phyloP scores from a whole-genome alignment of 1,140 invertebrate species.

The Papilio polytes region DNA sequence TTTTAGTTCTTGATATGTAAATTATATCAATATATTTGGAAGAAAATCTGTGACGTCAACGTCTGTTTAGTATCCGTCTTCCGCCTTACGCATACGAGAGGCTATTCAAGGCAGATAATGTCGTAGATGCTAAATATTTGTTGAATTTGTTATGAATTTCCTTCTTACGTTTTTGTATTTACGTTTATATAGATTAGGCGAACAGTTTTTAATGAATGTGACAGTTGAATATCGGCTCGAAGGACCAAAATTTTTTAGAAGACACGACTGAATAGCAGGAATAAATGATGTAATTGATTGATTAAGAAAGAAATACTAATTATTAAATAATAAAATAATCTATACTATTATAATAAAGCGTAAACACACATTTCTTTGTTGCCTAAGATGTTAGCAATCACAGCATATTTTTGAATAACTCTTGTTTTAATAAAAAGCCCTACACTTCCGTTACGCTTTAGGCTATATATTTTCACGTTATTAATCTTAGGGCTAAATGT shows the following conservation, averaged over 20 bases:
- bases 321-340: background rate
- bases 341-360: too few species aligned
- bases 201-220: background rate
- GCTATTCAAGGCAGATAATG: slow-evolving; percentile 12
- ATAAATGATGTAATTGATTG: background rate
- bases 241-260: background rate
- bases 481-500: too few species aligned
- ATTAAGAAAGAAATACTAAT: background rate
- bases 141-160: slow-evolving; percentile 17
- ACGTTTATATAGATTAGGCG: background rate
- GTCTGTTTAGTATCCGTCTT: slow-evolving; percentile 17
- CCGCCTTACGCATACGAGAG: slow-evolving; percentile 12
- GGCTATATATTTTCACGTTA: too few species aligned
- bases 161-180: slow-evolving; percentile 1
- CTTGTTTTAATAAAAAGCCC: too few species aligned
- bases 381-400: too few species aligned
- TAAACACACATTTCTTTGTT: too few species aligned
- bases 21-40: slow-evolving; percentile 25
- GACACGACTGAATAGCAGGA: background rate
- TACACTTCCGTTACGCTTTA: too few species aligned
- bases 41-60: slow-evolving; percentile 18
- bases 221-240: background rate
- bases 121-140: slow-evolving; percentile 26
- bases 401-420: too few species aligned
- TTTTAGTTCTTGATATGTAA: background rate